Percentiles rank a stretch among this genome's conserved stretches.
These are phyloP conservation scores for Gymnobelideus leadbeateri DNA, from an alignment of 2,113 vertebrate genomes.

Conservation along the genomic window DNA sequence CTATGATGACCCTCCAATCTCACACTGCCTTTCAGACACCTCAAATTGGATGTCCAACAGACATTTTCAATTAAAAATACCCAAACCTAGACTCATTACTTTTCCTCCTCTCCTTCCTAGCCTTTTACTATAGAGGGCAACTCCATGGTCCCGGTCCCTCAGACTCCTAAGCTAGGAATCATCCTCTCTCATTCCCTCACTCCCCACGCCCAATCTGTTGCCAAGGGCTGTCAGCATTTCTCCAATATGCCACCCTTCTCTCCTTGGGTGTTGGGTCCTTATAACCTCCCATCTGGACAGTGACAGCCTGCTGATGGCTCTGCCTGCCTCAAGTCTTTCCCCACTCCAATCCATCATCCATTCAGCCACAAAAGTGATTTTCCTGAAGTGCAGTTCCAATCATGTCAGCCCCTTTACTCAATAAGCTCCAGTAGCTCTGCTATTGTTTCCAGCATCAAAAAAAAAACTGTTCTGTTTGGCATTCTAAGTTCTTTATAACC, in stretches of 20 bases:
- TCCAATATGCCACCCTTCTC: not conserved
- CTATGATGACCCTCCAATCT: too few relatives aligned
- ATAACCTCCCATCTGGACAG: not conserved
- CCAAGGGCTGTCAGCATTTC: not conserved
- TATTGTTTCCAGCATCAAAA: too few relatives aligned
- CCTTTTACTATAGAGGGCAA: too few relatives aligned
- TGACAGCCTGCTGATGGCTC: not conserved
- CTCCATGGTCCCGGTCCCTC: too few relatives aligned
- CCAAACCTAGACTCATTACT: not conserved
- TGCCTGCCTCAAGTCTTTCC: not conserved
- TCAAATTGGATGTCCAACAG: not conserved
- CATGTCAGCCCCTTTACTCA: not conserved
- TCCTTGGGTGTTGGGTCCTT: not conserved
- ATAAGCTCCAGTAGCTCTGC: not conserved
- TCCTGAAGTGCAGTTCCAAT: not conserved
- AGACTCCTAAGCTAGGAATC: not conserved
- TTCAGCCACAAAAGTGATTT: not conserved
- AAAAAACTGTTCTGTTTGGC: too few relatives aligned
- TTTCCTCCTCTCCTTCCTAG: not conserved
- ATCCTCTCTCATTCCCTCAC: not conserved
- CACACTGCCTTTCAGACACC: not conserved
- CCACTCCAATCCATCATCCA: not conserved
- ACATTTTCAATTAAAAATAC: not conserved
- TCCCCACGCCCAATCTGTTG: not conserved
- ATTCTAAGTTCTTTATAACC: too few relatives aligned